These are phyloP conservation scores for Diaphora mendica DNA, from an alignment of 2,888 invertebrate genomes.

Conservation along the genomic window DNA sequence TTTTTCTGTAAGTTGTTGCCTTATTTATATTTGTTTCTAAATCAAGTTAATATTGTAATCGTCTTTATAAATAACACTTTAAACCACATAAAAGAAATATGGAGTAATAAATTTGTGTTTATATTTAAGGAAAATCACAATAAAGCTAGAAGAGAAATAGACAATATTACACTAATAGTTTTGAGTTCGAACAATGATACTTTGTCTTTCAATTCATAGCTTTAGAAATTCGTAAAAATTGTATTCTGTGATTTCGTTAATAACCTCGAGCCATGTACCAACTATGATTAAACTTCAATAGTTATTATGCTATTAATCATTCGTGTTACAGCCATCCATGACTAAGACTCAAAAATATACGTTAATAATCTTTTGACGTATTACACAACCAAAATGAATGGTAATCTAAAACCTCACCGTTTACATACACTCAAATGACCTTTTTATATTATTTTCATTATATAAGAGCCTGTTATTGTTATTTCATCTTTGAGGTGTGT, in stretches of 20 bases:
- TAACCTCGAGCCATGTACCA: neutral
- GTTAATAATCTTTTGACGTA: slow-evolving; percentile 10
- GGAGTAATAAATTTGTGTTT: neutral
- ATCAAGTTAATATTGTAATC: neutral
- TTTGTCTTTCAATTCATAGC: neutral
- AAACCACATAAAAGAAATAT: neutral
- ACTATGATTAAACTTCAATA: neutral
- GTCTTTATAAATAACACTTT: neutral
- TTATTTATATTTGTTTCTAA: neutral
- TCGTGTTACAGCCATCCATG: neutral
- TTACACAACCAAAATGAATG: slow-evolving; percentile 13
- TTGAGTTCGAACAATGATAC: neutral
- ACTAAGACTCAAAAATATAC: neutral
- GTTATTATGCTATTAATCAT: neutral
- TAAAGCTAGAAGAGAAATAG: neutral
- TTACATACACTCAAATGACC: slow-evolving; percentile 67
- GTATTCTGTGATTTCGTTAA: neutral
- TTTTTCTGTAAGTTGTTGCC: neutral
- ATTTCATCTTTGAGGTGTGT: slow-evolving; percentile 76
- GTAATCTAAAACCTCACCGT: slow-evolving; percentile 35
- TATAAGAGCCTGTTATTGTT: slow-evolving; percentile 74
- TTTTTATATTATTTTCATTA: slow-evolving; percentile 69
- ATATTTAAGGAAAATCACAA: neutral
- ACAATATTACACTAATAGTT: neutral
- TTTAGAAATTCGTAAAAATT: neutral